A percentile compares a stretch with the other conserved stretches of the same genome.
Conservation (phyloP, 30 jellyfish, hydroid and myxozoan genomes). For the Turritopsis rubra region DNA sequence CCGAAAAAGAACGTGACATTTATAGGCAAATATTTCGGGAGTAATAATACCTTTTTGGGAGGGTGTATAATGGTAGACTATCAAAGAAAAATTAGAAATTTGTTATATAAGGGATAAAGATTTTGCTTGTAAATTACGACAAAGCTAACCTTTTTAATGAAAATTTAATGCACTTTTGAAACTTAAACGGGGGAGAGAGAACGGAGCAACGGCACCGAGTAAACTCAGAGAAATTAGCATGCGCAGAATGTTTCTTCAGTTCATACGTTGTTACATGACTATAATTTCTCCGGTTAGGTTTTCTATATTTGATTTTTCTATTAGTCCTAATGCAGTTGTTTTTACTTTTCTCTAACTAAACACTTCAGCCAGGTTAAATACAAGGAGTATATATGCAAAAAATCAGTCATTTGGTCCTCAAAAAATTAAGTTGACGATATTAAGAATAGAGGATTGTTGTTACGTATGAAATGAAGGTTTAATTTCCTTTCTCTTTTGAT, state of each 20-base stretch:
- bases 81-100: no score
- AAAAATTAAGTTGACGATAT: neutral
- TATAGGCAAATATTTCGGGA: no score
- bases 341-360: neutral
- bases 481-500: neutral
- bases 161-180: no score
- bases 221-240: neutral
- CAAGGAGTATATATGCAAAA: neutral
- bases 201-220: neutral
- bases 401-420: neutral
- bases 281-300: neutral
- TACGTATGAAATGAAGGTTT: neutral
- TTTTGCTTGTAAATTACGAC: no score
- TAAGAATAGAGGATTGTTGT: neutral
- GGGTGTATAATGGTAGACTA: no score
- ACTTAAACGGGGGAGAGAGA: neutral
- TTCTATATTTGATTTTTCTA: no score
- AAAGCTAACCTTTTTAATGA: no score
- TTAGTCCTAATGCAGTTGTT: neutral
- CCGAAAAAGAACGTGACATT: no score
- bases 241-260: neutral
- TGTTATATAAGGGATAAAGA: neutral
- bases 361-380: neutral
- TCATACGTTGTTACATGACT: neutral
- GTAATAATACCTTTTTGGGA: no score